Evolutionary conservation across 2,888 invertebrate species (phyloP), one percentile per base, ranked within the genome.

Genomic region (Tinea trinotella): DNA sequence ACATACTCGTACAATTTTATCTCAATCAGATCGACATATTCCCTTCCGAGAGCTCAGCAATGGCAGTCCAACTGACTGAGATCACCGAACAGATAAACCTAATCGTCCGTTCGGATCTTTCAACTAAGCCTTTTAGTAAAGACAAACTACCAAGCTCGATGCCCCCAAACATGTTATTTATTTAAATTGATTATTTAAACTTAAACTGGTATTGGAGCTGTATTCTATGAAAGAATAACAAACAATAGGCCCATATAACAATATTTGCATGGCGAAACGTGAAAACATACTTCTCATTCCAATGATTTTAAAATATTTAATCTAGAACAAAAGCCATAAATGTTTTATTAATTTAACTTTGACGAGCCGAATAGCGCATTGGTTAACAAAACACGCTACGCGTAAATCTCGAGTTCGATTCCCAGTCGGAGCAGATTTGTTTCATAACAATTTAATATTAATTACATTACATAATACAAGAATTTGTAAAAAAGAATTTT

Each of bases 141-240:
- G 67, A 75, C 74, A 69, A 68, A 68, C 71, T 70, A 69, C 69
- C n/a, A 67, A 69, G 64, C 22, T 10, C 72, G 65, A 66, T 64
- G 64, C 70, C 68, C 69, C 71, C 72, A 71, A 71, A 20, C 66
- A 70, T 64, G 70, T 69, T 70, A 66, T 67, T 70, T 68, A 65
- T 65, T 68, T 67, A 71, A 74, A 70, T 72, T 71, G 74, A 74
- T 70, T 71, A 71, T 76, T 80, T 79, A 76, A 77, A 75, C 70
- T 69, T 67, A 74, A 73, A 76, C 70, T 76, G 83, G 40, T 15
- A 40, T 40, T 40, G 7, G 40, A 40, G 9, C 30, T 40, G 15
- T 40, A 12, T n/a, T 30, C 7, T 30, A 30, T 30, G 7, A 30
- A n/a, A 30, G 30, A 30, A 30, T 4, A 30, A 30, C 7, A 76